These are phyloP conservation scores for Maniola hyperantus DNA, from an alignment of 2,888 invertebrate genomes.

Conservation along the genomic window DNA sequence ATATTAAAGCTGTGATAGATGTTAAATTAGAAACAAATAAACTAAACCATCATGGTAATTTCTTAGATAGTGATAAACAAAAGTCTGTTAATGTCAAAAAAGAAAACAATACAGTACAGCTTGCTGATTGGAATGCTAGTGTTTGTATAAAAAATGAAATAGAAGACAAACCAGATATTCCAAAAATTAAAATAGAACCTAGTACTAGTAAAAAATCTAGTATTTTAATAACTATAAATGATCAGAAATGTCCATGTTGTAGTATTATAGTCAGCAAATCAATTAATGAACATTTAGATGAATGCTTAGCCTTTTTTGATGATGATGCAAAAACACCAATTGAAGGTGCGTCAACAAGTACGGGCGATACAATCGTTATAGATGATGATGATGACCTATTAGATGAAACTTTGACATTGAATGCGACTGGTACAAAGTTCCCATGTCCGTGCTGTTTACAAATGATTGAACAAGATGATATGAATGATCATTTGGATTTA, in stretches of 20 bases:
- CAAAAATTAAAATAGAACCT: conserved; percentile 47
- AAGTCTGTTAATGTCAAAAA: conserved; percentile 15
- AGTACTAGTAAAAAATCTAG: conserved; percentile 41
- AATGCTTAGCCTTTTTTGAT: conserved; percentile 73
- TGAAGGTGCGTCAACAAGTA: conserved; percentile 54
- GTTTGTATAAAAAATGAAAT: conserved; percentile 14
- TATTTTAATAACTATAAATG: conserved; percentile 30
- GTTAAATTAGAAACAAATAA: conserved; percentile 18
- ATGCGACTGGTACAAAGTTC: conserved; percentile 71
- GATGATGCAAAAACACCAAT: conserved; percentile 70
- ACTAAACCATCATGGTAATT: not conserved
- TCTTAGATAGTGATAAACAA: not conserved
- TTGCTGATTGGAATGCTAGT: conserved; percentile 1
- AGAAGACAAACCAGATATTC: conserved; percentile 26
- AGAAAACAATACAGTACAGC: not conserved
- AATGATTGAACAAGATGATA: conserved; percentile 74
- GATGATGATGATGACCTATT: conserved; percentile 61
- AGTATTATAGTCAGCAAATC: conserved; percentile 54
- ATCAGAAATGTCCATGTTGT: conserved; percentile 72
- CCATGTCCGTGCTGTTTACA: conserved; percentile 85
- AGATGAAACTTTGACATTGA: conserved; percentile 64
- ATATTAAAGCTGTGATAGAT: conserved; percentile 31
- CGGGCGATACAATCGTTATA: conserved; percentile 53
- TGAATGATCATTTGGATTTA: conserved; percentile 84
- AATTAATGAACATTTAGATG: conserved; percentile 75